These are phyloP conservation scores for Excalfactoria chinensis DNA, from an alignment of 2,113 vertebrate genomes.

Conservation along the genomic window DNA sequence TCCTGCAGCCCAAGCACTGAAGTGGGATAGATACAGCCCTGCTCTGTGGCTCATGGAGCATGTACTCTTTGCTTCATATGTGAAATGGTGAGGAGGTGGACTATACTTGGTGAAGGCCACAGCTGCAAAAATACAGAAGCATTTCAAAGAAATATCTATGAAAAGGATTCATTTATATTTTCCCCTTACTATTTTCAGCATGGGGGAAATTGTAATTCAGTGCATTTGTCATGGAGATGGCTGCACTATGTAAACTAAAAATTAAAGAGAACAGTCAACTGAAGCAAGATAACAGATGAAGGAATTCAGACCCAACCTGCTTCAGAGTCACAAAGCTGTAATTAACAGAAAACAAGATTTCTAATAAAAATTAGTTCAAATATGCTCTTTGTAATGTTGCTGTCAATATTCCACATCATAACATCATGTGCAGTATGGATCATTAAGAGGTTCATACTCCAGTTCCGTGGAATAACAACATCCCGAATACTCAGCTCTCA, in stretches of 20 bases:
- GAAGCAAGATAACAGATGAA: background rate
- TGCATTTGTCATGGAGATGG: background rate
- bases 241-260: background rate
- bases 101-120: background rate
- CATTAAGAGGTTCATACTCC: too few relatives aligned
- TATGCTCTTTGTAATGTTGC: background rate
- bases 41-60: rapidly evolving
- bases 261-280: background rate
- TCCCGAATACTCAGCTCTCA: too few relatives aligned
- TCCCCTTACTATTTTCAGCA: background rate
- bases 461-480: too few relatives aligned
- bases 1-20: background rate
- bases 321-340: background rate
- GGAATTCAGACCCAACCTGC: background rate
- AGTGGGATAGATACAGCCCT: rapidly evolving
- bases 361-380: background rate
- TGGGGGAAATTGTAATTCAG: background rate
- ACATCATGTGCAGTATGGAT: too few relatives aligned
- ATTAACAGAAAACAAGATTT: background rate
- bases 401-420: too few relatives aligned
- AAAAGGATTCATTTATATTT: background rate
- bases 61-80: background rate
- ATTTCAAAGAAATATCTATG: background rate
- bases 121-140: background rate
- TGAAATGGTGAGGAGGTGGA: background rate